Evolutionary conservation across 2,113 vertebrate species (phyloP).

Genomic region (Phalacrocorax carbo): DNA sequence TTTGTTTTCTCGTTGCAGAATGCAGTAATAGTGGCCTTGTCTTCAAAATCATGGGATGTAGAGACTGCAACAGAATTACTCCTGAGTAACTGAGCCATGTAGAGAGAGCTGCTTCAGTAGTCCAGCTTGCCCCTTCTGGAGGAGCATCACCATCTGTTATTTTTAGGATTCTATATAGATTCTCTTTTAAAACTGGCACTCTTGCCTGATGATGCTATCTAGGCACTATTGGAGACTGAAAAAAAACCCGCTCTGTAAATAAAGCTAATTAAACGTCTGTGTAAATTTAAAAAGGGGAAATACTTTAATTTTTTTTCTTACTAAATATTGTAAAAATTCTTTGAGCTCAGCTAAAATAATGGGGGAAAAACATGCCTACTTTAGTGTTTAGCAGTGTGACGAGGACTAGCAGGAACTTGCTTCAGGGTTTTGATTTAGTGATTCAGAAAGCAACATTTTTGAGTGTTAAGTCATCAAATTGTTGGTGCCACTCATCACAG

Average conservation of each 20-base stretch:
- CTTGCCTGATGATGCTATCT: conserved; percentile 83
- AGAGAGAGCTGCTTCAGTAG: conserved; percentile 75
- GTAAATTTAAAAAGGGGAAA: conserved; percentile 91
- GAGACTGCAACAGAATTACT: conserved; percentile 97
- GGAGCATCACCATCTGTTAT: conserved; percentile 82
- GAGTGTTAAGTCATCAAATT: conserved; percentile 74
- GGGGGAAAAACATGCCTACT: conserved; percentile 74
- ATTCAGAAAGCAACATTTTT: conserved; percentile 72
- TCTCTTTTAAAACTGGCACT: conserved; percentile 82
- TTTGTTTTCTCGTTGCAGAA: conserved; percentile 81
- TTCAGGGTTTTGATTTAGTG: conserved; percentile 77
- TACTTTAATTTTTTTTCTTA: conserved; percentile 91
- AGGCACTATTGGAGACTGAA: conserved; percentile 86
- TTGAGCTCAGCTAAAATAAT: conserved; percentile 84
- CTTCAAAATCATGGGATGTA: conserved; percentile 99
- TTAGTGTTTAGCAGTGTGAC: conserved; percentile 80
- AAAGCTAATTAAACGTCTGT: conserved; percentile 95
- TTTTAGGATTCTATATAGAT: conserved; percentile 89
- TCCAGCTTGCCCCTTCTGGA: conserved; percentile 77
- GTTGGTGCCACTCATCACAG: conserved; percentile 78
- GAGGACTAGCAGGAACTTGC: conserved; percentile 79
- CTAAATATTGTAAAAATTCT: conserved; percentile 87
- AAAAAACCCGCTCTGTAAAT: conserved; percentile 90
- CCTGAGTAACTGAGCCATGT: conserved; percentile 91
- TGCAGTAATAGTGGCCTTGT: conserved; percentile 99